phyloP scores from a whole-genome alignment of 2,113 vertebrate genomes.

The Stictonetta naevosa region DNA sequence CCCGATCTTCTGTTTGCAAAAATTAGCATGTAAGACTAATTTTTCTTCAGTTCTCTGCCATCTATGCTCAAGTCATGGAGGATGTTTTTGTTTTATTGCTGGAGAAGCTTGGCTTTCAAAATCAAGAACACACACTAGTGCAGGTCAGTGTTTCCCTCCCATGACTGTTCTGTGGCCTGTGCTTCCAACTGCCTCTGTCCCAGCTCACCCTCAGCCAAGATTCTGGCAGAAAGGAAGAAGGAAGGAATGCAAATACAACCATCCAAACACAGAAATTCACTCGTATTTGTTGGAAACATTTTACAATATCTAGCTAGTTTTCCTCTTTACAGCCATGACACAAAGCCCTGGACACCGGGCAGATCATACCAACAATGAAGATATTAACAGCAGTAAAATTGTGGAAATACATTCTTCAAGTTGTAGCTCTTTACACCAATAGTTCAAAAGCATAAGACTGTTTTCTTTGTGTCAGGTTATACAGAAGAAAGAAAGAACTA shows the following conservation, averaged over 20 bases:
- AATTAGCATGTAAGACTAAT: background rate
- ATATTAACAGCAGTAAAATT: background rate
- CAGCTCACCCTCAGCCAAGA: background rate
- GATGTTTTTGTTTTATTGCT: background rate
- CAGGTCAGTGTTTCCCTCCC: background rate
- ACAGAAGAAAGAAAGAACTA: background rate
- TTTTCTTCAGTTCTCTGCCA: background rate
- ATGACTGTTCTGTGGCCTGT: background rate
- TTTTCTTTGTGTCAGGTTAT: background rate
- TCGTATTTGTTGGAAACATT: background rate
- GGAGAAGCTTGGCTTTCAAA: background rate
- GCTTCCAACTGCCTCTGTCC: background rate
- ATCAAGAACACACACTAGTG: rapidly evolving
- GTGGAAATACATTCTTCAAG: background rate
- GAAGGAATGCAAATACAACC: background rate
- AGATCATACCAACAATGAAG: background rate
- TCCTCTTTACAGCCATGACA: background rate
- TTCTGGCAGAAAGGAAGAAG: background rate
- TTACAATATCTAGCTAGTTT: background rate
- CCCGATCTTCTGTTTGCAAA: background rate
- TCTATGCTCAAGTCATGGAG: background rate
- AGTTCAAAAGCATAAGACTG: background rate
- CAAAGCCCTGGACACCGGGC: background rate
- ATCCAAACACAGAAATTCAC: background rate
- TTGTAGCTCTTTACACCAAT: background rate